Evolutionary conservation across 2,888 invertebrate species (phyloP).

Genomic region (Quadriops clusia): DNA sequence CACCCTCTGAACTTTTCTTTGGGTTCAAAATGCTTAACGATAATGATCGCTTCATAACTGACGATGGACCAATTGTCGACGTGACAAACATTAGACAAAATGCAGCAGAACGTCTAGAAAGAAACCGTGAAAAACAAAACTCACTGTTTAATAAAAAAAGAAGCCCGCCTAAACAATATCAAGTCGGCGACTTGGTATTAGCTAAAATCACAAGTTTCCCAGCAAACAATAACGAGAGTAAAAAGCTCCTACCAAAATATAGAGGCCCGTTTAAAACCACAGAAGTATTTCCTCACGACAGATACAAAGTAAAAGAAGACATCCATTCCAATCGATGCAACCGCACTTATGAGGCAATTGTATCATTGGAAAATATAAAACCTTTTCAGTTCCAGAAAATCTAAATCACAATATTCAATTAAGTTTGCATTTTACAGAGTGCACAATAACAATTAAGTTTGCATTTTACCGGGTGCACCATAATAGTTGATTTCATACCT

Average conservation of each 20-base stretch:
- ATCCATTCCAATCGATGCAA: conserved; percentile 2
- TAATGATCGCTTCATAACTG: conserved; percentile 8
- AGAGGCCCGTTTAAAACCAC: conserved; percentile 14
- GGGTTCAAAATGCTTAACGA: too few species aligned
- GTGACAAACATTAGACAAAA: conserved; percentile 10
- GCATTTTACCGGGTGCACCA: too few species aligned
- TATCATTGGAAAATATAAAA: conserved; percentile 3
- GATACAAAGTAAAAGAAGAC: conserved; percentile 14
- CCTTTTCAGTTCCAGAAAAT: too few species aligned
- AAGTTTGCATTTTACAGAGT: too few species aligned
- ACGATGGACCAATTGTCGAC: conserved; percentile 11
- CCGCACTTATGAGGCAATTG: conserved; percentile 4
- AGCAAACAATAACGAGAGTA: conserved; percentile 13
- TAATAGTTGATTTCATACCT: too few species aligned
- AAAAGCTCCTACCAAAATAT: conserved; percentile 15
- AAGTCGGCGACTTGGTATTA: conserved; percentile 13
- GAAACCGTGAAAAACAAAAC: conserved; percentile 8
- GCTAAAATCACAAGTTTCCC: conserved; percentile 7
- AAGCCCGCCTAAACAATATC: conserved; percentile 5
- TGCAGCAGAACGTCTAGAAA: conserved; percentile 6
- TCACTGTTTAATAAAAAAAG: conserved; percentile 12
- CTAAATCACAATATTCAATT: too few species aligned
- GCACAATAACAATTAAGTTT: too few species aligned
- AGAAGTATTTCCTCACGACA: conserved; percentile 14
- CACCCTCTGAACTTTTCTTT: conserved; percentile 11